These are phyloP conservation scores for Apostichopus californicus DNA, from an alignment of 35 echinoderm and acorn worm species.

Conservation along the genomic window DNA sequence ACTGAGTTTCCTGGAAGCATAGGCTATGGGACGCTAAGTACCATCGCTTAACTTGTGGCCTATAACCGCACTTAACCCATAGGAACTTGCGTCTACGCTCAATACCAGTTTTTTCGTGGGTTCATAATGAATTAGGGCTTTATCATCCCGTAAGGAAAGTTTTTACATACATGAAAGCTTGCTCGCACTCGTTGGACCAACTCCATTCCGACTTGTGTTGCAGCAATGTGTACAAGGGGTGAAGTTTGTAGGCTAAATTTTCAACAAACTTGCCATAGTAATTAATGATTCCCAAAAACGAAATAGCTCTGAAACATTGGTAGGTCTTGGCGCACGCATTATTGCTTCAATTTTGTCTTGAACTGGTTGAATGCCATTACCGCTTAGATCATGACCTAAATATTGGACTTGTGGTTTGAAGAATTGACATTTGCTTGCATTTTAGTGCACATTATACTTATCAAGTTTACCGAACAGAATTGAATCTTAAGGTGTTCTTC, in stretches of 20 bases:
- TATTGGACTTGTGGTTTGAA: too few relatives aligned
- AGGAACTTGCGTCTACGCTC: constrained; percentile 40
- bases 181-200: neutral
- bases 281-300: constrained; percentile 46
- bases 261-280: constrained; percentile 70
- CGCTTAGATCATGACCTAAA: too few relatives aligned
- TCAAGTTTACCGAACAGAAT: too few relatives aligned
- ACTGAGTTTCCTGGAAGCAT: constrained; percentile 25
- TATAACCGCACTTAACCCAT: constrained; percentile 42
- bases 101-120: neutral
- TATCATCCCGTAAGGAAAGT: neutral
- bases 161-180: constrained; percentile 3
- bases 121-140: constrained; percentile 16
- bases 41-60: neutral
- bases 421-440: too few relatives aligned
- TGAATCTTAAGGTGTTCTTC: too few relatives aligned
- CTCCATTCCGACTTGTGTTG: neutral
- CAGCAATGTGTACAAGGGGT: constrained; percentile 14
- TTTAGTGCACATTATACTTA: too few relatives aligned
- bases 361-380: too few relatives aligned
- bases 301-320: constrained; percentile 24
- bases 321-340: too few relatives aligned
- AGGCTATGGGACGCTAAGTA: constrained; percentile 2
- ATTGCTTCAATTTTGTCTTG: too few relatives aligned
- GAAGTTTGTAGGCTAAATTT: neutral